Base-by-base conservation (phyloP, 2,113 vertebrate species). In the Holacanthus passer region DNA sequence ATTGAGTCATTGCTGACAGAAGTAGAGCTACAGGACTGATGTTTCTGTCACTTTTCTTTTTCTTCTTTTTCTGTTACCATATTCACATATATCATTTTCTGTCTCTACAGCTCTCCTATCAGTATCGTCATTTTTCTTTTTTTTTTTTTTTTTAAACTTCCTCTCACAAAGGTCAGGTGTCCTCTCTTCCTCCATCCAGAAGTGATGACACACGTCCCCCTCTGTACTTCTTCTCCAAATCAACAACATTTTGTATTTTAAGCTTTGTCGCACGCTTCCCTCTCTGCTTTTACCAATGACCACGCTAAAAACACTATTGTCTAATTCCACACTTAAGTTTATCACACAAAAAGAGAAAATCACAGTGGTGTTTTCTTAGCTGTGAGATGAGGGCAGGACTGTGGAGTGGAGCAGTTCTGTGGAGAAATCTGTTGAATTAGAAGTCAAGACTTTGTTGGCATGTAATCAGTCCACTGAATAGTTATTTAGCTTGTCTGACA, bases 171-270 rank as follows among this genome's bases (percentile, higher is more conserved):
- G 53, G 76, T 84, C 66, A 68, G 43, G 11, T 58, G 73, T 67
- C 76, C 8, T 37, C 47, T 64, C 45, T 70, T 71, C 48, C 41
- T 58, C 59, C n/a, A 22, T 6, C 59, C 48, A 79, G 47, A 75
- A 68, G 53, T 64, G 60, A 75, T 68, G 66, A 84, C 39, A 39
- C 65, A 35, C 3, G 13, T 87, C 63, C 16, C 80, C 31, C 19
- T 78, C 56, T 75, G 22, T 8, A n/a, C 65, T 86, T 83, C 84
- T 82, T 60, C 32, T 76, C n/a, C 7, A 19, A 70, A 24, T 9
- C 43, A 7, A 35, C 32, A 12, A 5, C 64, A 12, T 14, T 65
- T 10, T 2, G 11, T 68, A 39, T 63, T 69, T 73, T 74, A 56
- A 31, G 47, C 60, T 7, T 50, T 71, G 68, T 47, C 62, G 24